Evolutionary conservation across 2,888 invertebrate species (phyloP), one percentile per base, ranked within the genome.

Genomic region (Dicyrtomina minuta): DNA sequence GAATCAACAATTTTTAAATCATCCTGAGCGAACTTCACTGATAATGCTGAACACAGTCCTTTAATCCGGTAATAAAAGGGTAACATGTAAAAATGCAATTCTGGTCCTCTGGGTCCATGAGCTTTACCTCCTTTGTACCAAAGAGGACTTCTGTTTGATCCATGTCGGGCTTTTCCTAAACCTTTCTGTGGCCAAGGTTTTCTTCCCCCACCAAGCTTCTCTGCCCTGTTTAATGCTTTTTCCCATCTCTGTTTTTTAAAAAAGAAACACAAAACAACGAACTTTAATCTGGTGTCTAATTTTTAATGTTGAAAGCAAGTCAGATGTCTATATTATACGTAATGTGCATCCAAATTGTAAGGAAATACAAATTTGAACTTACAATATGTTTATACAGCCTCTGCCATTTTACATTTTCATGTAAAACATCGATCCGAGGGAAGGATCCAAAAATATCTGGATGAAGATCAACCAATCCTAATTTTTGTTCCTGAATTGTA

Each of bases 121-220:
- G 88, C 87, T 56, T 89, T 81, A 56, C 95, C 97, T 79, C 97
- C 95, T 0, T 90, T 89, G 24, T 67, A 70, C 83, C 89, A 96
- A 1, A 96, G 81, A 0, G 97, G 97, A 1, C 96, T 93, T 69
- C 95, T 86, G 70, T 92, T 92, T 13, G 93, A 94, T 15, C 96
- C 95, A 80, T 96, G 96, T 53, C 98, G 87, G 0, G 98, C 92
- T 76, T 87, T 86, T 0, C 99, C 99, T 33, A 86, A 80, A 24
- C 96, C 95, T 83, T 99, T 99, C 81, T 99, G 99, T 0, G 93
- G 93, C 96, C 96, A 97, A 0, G 98, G 98, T 79, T 99, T 98
- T 27, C 87, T 85, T 0, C 94, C 94, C 65, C 96, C 93, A 44
- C 96, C 96, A 59, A 88, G 84, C 67, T 92, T 89, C 84, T 99